Conservation (phyloP, 2,113 vertebrate genomes). For the Xenopus borealis region DNA sequence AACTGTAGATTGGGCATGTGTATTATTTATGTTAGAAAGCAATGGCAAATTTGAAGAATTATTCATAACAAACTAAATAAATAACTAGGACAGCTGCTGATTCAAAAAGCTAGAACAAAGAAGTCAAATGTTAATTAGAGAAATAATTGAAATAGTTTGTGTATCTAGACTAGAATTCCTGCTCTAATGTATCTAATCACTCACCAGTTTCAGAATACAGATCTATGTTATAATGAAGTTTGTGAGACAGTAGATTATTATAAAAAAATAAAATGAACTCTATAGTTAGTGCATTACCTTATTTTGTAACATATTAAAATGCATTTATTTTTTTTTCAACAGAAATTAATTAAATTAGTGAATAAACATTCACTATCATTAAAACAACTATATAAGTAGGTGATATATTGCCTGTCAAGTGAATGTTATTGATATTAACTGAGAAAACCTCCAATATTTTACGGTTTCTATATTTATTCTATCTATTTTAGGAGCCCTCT, state of each 20-base stretch:
- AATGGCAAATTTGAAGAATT: constrained; percentile 11
- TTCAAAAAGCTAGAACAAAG: constrained; percentile 30
- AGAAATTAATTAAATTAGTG: too few relatives aligned
- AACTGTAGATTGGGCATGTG: neutral
- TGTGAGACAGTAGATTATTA: neutral
- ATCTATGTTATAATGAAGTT: constrained; percentile 23
- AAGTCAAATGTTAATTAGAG: constrained; percentile 45
- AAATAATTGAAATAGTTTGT: constrained; percentile 41
- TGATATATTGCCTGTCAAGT: too few relatives aligned
- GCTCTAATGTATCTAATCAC: constrained; percentile 16
- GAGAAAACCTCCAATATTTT: too few relatives aligned
- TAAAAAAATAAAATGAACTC: neutral
- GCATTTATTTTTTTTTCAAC: too few relatives aligned
- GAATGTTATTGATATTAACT: too few relatives aligned
- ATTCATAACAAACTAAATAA: constrained; percentile 5
- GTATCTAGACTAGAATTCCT: constrained; percentile 17
- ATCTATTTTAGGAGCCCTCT: rapidly evolving
- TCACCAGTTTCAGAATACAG: constrained; percentile 25
- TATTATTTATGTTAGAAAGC: neutral
- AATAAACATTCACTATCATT: too few relatives aligned
- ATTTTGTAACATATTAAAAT: too few relatives aligned
- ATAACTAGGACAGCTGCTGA: constrained; percentile 19
- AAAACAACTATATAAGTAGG: too few relatives aligned
- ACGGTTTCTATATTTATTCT: too few relatives aligned
- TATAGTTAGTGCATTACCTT: neutral